phyloP scores from a whole-genome alignment of 2,888 invertebrate genomes.

The Tuta absoluta region DNA sequence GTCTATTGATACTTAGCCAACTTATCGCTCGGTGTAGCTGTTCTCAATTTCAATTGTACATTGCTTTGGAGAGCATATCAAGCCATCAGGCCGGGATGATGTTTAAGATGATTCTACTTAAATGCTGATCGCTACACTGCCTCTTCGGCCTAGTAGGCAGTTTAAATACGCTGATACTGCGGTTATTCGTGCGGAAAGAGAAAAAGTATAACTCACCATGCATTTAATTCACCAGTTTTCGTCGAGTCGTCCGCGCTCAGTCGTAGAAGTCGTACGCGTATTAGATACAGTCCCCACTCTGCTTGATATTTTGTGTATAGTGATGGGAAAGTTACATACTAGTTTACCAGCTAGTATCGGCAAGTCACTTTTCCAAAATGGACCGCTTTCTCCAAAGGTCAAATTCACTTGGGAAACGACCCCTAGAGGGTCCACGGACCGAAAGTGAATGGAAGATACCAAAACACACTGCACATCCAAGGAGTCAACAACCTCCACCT shows the following conservation, averaged over 20 bases:
- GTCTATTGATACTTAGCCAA: too few species aligned
- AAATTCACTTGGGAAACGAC: not conserved
- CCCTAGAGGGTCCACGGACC: not conserved
- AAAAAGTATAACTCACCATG: too few species aligned
- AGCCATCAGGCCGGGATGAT: too few species aligned
- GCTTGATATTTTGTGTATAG: not conserved
- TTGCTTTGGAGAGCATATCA: too few species aligned
- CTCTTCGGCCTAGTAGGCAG: too few species aligned
- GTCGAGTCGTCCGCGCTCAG: not conserved
- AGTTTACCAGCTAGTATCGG: not conserved
- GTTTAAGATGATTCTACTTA: too few species aligned
- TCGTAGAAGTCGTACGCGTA: not conserved
- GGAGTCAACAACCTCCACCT: not conserved
- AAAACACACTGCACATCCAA: not conserved
- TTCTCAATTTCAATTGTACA: too few species aligned
- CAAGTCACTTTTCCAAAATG: not conserved
- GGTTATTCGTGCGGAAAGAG: too few species aligned
- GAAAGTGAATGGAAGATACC: not conserved
- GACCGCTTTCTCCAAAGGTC: not conserved
- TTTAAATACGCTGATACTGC: too few species aligned
- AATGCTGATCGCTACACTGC: too few species aligned
- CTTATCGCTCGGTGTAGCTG: too few species aligned
- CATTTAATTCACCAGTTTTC: too few species aligned
- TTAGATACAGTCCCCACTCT: not conserved
- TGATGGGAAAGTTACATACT: slow-evolving; percentile 3